phyloP scores from a whole-genome alignment of 2,797 vertebrate species.

The Iguana delicatissima region DNA sequence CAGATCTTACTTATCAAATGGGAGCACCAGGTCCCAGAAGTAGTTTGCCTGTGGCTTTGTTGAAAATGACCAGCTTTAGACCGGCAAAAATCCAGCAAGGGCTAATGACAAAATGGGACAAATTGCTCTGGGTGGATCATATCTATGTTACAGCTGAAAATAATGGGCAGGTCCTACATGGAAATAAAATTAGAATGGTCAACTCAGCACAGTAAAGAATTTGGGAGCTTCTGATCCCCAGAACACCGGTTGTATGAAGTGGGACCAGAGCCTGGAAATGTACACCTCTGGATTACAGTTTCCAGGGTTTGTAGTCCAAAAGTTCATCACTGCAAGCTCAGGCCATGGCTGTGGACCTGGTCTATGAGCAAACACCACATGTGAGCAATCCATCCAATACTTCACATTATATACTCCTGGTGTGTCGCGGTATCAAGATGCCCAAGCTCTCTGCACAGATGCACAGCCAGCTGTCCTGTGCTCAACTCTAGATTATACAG shows the following conservation, averaged over 20 bases:
- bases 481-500: not conserved
- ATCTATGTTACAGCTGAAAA: slow-evolving; percentile 1
- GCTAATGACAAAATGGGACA: not conserved
- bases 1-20: not conserved
- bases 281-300: no score
- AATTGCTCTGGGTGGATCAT: not conserved
- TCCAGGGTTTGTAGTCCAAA: no score
- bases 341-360: not conserved
- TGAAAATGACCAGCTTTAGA: not conserved
- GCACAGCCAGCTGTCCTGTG: slow-evolving; percentile 23
- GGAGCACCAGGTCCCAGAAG: not conserved
- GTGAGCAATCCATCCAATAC: slow-evolving; percentile 8
- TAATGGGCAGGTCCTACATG: not conserved
- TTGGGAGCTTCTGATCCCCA: slow-evolving; percentile 4
- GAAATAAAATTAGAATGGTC: not conserved
- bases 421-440: not conserved
- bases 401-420: slow-evolving; percentile 5
- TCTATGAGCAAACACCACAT: not conserved
- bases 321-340: no score
- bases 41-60: not conserved
- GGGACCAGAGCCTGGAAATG: no score
- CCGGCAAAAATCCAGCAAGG: not conserved
- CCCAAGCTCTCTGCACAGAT: slow-evolving; percentile 1
- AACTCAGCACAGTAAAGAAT: not conserved
- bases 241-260: not conserved